Percentiles rank a stretch among this genome's conserved stretches.
phyloP scores from a whole-genome alignment of 2,888 invertebrate genomes.

The Mactromeris polynyma region DNA sequence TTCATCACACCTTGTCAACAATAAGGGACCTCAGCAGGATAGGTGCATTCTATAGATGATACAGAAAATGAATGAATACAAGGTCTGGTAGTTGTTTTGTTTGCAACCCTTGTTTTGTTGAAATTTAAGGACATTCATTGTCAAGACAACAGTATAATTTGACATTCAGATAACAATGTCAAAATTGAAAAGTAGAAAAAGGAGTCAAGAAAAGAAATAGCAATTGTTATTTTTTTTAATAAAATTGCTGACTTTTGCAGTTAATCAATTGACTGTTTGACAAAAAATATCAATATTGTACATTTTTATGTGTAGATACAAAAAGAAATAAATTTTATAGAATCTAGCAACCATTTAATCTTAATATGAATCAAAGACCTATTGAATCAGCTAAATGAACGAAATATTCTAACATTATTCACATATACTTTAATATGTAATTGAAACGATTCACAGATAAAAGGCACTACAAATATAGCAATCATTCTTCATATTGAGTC shows the following conservation, averaged over 20 bases:
- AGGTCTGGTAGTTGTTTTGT: constrained; percentile 4
- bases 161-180: not conserved
- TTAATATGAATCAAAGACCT: no score
- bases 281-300: not conserved
- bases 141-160: not conserved
- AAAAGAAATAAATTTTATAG: no score
- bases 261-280: not conserved
- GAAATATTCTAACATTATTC: no score
- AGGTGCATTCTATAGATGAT: not conserved
- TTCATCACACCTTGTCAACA: constrained; percentile 27
- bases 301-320: no score
- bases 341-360: no score
- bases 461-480: no score
- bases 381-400: no score
- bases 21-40: constrained; percentile 20
- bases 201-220: not conserved
- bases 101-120: not conserved
- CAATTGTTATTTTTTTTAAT: not conserved
- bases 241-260: not conserved
- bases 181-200: not conserved
- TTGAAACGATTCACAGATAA: no score
- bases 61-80: not conserved
- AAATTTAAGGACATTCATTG: not conserved
- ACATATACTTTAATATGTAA: no score
- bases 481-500: no score